Evolutionary conservation across 1,140 invertebrate genomes (phyloP), one percentile per base, ranked within the genome.

Genomic region (Globodera ellingtonae): DNA sequence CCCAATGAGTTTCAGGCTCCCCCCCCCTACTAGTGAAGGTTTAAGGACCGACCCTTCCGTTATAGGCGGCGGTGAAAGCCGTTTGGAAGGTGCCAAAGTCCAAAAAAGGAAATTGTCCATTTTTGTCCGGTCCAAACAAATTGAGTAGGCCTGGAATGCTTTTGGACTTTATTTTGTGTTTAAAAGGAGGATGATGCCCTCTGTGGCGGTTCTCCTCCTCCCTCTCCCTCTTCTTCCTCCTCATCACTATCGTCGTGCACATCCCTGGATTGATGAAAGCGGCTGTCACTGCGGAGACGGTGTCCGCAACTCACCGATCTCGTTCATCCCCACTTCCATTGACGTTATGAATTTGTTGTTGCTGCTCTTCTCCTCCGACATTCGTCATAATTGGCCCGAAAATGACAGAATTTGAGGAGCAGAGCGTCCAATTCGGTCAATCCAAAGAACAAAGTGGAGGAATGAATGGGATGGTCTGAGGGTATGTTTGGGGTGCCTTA

Each of bases 21-120:
- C 35, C 35, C 24, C 24, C 24, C 24, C 24, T 24, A 24, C 24
- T 1, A 24, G 24, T 24, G 24, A 24, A 24, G 24, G 24, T 24
- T 24, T 35, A 35, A 35, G 6, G 56, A 62, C 56, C 18, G 56
- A 62, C 56, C 56, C 56, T 21, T 62, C 56, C 56, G 56, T 62
- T 15, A 62, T 8, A 62, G 18, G 56, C 56, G 56, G 56, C 15
- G 56, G 56, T 62, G 56, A 62, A 5, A 62, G 56, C 56, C 56
- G 10, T 62, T 62, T 62, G 56, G 56, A 62, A 62, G 56, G 56
- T 15, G 56, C 56, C 10, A 62, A 18, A 15, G 56, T 62, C 56
- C 56, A 62, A 62, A 62, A 62, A 62, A 62, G 56, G 56, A 62
- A 62, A 62, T 62, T 62, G 15, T 62, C 56, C 56, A 62, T 62